Percentiles rank a stretch among this genome's conserved stretches.
phyloP scores from a whole-genome alignment of 2,888 invertebrate genomes.

The Eurois occulta region DNA sequence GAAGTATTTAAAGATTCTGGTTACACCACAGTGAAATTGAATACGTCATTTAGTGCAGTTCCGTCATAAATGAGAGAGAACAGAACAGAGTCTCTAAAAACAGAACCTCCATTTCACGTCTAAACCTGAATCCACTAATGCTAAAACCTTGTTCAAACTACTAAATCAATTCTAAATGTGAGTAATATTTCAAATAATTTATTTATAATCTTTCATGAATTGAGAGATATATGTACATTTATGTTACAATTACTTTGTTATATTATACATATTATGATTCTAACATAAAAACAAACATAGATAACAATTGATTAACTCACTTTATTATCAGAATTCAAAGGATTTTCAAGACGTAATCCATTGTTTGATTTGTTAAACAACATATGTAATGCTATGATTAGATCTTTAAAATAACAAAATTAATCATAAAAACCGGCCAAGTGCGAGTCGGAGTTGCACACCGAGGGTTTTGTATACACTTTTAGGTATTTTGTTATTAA shows the following conservation, averaged over 20 bases:
- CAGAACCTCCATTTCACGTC: background rate
- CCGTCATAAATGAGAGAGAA: background rate
- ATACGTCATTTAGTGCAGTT: background rate
- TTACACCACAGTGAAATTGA: background rate
- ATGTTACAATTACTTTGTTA: background rate
- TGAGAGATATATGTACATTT: background rate
- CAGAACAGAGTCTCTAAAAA: slow-evolving; percentile 3
- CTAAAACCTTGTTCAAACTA: slow-evolving; percentile 9
- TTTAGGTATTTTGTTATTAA: too few species aligned
- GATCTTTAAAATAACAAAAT: background rate
- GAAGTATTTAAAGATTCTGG: background rate
- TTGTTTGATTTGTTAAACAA: background rate
- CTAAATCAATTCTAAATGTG: background rate
- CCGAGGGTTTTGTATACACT: too few species aligned
- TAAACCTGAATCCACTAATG: slow-evolving; percentile 17
- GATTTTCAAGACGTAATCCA: background rate
- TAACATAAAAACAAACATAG: background rate
- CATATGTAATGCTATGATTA: background rate
- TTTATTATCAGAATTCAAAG: background rate
- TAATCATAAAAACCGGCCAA: background rate
- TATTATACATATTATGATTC: background rate
- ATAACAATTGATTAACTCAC: background rate
- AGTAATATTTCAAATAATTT: background rate
- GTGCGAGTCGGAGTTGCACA: too few species aligned
- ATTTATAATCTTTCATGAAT: background rate